A percentile compares a stretch with the other conserved stretches of the same genome.
Evolutionary conservation across 2,113 vertebrate genomes (phyloP).

Genomic region (Equus przewalskii): DNA sequence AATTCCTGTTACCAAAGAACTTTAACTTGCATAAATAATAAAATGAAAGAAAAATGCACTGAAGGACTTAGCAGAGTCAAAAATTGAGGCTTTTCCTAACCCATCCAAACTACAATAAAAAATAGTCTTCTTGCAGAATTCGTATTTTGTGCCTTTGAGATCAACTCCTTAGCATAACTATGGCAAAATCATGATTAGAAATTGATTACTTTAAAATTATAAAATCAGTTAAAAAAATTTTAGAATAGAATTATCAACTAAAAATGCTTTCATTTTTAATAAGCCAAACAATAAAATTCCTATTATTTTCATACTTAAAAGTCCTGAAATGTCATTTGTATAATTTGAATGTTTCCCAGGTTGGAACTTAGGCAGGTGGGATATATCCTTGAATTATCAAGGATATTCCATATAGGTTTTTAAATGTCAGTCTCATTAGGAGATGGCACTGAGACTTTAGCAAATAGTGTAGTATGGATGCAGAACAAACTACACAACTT

Average conservation of each 20-base stretch:
- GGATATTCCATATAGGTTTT: constrained; percentile 84
- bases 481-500: constrained; percentile 89
- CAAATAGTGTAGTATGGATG: constrained; percentile 85
- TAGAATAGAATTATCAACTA: constrained; percentile 84
- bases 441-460: constrained; percentile 88
- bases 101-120: constrained; percentile 86
- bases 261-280: constrained; percentile 86
- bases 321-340: constrained; percentile 88
- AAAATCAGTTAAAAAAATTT: constrained; percentile 82
- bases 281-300: constrained; percentile 88
- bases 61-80: constrained; percentile 85
- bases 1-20: constrained; percentile 88
- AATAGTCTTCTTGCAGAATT: constrained; percentile 87
- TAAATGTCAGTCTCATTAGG: constrained; percentile 86
- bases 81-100: constrained; percentile 83
- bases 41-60: constrained; percentile 84
- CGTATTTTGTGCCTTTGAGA: constrained; percentile 90
- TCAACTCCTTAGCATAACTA: constrained; percentile 81
- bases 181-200: constrained; percentile 80
- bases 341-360: constrained; percentile 87
- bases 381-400: constrained; percentile 85
- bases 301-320: constrained; percentile 88
- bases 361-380: constrained; percentile 86
- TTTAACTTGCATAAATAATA: constrained; percentile 88
- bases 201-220: constrained; percentile 80